These are phyloP conservation scores for Nannospalax galili DNA, from an alignment of 2,113 vertebrate genomes.

Conservation along the genomic window DNA sequence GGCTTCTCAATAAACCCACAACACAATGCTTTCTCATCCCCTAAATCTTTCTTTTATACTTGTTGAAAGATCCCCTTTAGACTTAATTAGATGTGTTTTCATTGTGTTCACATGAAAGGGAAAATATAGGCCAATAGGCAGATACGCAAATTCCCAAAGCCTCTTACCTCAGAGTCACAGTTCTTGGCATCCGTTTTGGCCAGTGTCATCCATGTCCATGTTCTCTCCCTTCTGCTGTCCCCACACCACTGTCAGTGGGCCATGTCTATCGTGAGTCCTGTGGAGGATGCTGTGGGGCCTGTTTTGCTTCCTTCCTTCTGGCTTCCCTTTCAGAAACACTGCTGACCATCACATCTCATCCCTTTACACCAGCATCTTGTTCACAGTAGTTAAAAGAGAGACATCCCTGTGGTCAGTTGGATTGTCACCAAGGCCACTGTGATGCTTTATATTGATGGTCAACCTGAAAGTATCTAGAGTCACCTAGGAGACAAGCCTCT, in stretches of 20 bases:
- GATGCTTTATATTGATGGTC: neutral
- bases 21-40: neutral
- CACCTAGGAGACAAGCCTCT: neutral
- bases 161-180: neutral
- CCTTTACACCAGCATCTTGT: neutral
- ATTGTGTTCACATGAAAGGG: neutral
- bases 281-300: neutral
- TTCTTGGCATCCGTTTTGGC: neutral
- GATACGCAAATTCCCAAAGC: neutral
- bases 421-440: neutral
- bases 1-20: conserved; percentile 31
- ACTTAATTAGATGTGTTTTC: neutral
- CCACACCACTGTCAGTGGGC: fast-evolving
- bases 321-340: neutral
- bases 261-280: neutral
- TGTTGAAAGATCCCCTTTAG: neutral
- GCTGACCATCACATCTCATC: neutral
- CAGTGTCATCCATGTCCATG: fast-evolving
- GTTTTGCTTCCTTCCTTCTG: neutral
- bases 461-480: neutral
- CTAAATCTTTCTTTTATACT: neutral
- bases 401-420: neutral
- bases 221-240: neutral
- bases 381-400: neutral
- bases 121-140: neutral